Conservation (phyloP, 2,888 invertebrate genomes). For the Drosophila vallismaia region DNA sequence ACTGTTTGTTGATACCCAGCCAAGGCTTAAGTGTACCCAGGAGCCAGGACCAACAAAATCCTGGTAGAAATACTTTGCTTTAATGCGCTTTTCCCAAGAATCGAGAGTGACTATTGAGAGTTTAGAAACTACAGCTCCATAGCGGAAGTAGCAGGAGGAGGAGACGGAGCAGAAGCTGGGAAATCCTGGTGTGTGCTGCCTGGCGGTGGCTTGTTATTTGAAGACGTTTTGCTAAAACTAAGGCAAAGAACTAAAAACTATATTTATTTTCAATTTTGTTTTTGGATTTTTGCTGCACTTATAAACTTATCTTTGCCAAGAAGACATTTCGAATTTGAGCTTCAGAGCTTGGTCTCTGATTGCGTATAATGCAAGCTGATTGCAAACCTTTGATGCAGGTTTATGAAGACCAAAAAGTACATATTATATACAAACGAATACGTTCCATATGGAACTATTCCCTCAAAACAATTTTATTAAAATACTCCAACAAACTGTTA, state of each 20-base stretch:
- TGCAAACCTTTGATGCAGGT: not conserved
- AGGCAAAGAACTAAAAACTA: conserved; percentile 33
- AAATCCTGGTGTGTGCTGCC: conserved; percentile 7
- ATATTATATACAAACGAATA: no score
- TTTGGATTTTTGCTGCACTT: conserved; percentile 5
- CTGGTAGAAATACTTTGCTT: conserved; percentile 56
- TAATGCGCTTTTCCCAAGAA: conserved; percentile 64
- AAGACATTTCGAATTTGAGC: conserved; percentile 12
- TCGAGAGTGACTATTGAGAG: conserved; percentile 3
- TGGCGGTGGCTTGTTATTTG: conserved; percentile 48
- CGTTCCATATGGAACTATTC: no score
- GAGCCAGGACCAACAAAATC: conserved; percentile 57
- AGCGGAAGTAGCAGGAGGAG: not conserved
- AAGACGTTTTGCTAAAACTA: conserved; percentile 39
- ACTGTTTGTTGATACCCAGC: conserved; percentile 72
- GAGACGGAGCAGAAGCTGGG: not conserved
- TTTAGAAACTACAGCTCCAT: not conserved
- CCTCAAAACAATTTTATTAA: not conserved
- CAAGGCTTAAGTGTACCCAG: conserved; percentile 66
- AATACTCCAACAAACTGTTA: not conserved
- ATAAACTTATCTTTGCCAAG: conserved; percentile 15
- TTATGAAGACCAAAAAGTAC: not conserved
- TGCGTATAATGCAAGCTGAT: conserved; percentile 17
- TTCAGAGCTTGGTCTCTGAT: conserved; percentile 24
- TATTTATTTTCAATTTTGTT: conserved; percentile 43